Percentiles rank a stretch among this genome's conserved stretches.
phyloP scores from a whole-genome alignment of 2,888 invertebrate genomes.

The Drosophila greeni region DNA sequence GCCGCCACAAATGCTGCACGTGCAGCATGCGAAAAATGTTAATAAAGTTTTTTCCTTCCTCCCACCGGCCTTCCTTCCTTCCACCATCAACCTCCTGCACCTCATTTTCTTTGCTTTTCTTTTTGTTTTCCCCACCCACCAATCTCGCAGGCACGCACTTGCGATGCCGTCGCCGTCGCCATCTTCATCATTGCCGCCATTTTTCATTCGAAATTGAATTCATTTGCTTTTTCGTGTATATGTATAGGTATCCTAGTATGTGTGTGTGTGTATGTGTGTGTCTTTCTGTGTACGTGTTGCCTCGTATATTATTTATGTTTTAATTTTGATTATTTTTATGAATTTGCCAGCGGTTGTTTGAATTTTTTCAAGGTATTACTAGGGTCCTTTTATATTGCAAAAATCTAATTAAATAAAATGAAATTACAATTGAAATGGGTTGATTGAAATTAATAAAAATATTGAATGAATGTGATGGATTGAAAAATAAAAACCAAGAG shows the following conservation, averaged over 20 bases:
- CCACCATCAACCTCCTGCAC: background rate
- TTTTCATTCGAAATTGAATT: constrained; percentile 69
- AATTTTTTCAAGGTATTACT: background rate
- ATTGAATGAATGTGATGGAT: no score
- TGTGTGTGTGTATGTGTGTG: constrained; percentile 8
- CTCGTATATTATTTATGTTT: constrained; percentile 54
- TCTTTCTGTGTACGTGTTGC: constrained; percentile 45
- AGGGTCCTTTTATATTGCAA: background rate
- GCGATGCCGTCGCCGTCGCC: constrained; percentile 42
- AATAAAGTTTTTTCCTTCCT: constrained; percentile 61
- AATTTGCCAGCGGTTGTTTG: constrained; percentile 22
- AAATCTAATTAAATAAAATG: background rate
- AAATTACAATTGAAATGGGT: background rate
- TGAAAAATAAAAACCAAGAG: background rate
- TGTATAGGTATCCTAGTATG: constrained; percentile 2
- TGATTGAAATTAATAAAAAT: background rate
- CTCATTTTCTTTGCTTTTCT: constrained; percentile 14
- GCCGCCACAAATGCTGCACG: constrained; percentile 52
- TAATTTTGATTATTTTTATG: constrained; percentile 49
- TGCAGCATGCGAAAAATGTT: constrained; percentile 70
- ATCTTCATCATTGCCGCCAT: constrained; percentile 68
- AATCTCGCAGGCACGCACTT: constrained; percentile 40
- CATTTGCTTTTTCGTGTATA: constrained; percentile 47
- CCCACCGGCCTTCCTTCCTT: background rate
- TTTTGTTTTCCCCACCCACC: constrained; percentile 41